These are phyloP conservation scores for Macrochelys suwanniensis DNA, from an alignment of 2,797 vertebrate species.

Conservation along the genomic window DNA sequence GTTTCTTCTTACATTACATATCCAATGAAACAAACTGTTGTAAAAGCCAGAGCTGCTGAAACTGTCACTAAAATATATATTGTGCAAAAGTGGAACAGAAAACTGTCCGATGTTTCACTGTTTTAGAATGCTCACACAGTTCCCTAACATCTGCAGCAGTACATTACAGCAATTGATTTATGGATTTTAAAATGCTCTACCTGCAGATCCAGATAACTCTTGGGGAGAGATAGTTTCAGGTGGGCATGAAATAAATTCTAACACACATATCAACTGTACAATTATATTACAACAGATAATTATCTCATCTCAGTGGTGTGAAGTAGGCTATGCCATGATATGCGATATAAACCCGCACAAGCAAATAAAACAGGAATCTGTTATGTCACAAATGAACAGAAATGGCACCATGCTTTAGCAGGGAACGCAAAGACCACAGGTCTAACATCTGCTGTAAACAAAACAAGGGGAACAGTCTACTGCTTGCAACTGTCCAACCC, in stretches of 20 bases:
- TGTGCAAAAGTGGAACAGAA: not conserved
- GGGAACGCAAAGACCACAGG: not conserved
- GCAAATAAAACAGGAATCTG: not conserved
- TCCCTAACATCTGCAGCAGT: not conserved
- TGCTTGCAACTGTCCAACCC: not conserved
- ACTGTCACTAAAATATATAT: not conserved
- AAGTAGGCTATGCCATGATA: not conserved
- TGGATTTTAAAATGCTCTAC: not conserved
- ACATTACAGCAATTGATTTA: not conserved
- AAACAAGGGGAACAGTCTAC: not conserved
- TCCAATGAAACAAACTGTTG: not conserved
- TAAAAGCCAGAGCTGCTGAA: not conserved
- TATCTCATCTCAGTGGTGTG: rapidly evolving
- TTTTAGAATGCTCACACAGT: not conserved
- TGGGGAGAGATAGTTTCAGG: too few relatives aligned
- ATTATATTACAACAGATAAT: not conserved
- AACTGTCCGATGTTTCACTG: not conserved
- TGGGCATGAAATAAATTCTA: too few relatives aligned
- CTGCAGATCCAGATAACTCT: not conserved
- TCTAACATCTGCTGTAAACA: rapidly evolving
- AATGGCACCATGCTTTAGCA: not conserved
- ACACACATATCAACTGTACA: not conserved
- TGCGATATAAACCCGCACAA: not conserved
- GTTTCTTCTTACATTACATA: not conserved
- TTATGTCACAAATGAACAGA: not conserved